phyloP scores from a whole-genome alignment of 2,113 vertebrate genomes.

The Lamprologus tigripictilis region DNA sequence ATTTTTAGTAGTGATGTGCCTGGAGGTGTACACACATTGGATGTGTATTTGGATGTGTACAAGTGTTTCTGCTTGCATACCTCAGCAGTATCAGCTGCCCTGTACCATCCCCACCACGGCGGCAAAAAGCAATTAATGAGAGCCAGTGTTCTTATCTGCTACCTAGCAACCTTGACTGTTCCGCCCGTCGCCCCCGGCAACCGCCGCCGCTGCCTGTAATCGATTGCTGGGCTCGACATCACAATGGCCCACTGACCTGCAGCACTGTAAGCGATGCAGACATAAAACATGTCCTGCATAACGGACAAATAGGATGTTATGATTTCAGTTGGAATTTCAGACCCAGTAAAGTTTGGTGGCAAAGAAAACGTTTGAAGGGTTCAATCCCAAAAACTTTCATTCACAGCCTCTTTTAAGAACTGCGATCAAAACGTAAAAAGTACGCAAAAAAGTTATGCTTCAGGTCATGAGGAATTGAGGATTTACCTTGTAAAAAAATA shows the following conservation, averaged over 20 bases:
- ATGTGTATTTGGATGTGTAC: neutral
- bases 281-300: neutral
- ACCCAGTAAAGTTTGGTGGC: neutral
- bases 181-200: conserved; percentile 24
- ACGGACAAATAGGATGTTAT: neutral
- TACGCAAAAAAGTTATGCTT: neutral
- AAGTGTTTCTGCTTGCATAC: neutral
- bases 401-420: neutral
- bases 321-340: neutral
- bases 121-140: conserved; percentile 47
- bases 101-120: neutral
- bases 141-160: conserved; percentile 40
- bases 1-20: neutral
- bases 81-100: neutral
- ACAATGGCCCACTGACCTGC: neutral
- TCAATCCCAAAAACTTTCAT: neutral
- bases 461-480: neutral
- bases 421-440: neutral
- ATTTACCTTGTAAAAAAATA: neutral
- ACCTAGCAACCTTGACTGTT: conserved; percentile 53
- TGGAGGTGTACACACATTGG: neutral
- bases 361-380: neutral
- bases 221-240: conserved; percentile 16
- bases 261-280: neutral
- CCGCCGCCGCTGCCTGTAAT: conserved; percentile 22